phyloP scores from a whole-genome alignment of 2,888 invertebrate genomes.

The Epirrhoe alternata region DNA sequence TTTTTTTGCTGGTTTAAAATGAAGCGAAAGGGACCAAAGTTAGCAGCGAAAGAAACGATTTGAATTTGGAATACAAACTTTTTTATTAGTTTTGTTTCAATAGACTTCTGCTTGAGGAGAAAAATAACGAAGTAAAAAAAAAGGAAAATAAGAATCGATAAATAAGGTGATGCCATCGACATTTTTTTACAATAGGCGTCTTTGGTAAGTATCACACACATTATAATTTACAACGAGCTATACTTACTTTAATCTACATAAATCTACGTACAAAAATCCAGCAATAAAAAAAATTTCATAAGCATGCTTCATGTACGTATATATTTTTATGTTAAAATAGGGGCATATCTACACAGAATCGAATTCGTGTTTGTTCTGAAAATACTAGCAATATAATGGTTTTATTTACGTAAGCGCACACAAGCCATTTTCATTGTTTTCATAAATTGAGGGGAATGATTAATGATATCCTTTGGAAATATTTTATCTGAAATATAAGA shows the following conservation, averaged over 20 bases:
- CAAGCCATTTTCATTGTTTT: constrained; percentile 3
- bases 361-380: background rate
- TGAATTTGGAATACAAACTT: background rate
- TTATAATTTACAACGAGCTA: no score
- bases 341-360: no score
- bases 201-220: no score
- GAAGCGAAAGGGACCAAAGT: background rate
- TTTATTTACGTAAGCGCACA: background rate
- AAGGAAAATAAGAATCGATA: no score
- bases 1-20: background rate
- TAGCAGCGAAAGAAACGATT: background rate
- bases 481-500: constrained; percentile 1
- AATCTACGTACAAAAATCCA: no score
- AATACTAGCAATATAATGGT: constrained; percentile 2
- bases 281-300: no score
- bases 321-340: no score
- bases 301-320: no score
- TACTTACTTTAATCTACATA: no score
- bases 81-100: background rate
- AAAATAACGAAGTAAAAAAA: background rate
- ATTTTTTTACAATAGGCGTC: no score
- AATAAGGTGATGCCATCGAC: no score
- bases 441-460: constrained; percentile 1
- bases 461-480: background rate
- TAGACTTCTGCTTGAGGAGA: background rate